Evolutionary conservation across 2,113 vertebrate genomes (phyloP), one percentile per base, ranked within the genome.

Genomic region (Malurus cyaneus): DNA sequence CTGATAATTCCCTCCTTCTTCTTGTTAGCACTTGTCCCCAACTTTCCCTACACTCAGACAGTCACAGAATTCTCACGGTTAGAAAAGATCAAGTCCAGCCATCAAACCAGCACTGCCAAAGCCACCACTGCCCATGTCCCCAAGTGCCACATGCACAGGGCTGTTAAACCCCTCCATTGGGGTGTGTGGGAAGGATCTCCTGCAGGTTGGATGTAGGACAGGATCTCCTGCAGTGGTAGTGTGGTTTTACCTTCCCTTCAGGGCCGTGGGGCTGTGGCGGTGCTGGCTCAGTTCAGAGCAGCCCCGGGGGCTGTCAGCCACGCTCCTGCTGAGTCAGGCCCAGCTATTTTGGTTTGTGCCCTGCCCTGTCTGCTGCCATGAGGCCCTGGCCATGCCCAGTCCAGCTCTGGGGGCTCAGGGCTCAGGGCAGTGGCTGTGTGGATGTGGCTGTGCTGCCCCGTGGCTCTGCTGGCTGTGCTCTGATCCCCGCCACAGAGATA

Each of bases 251-350:
- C 19, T 62, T 54, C 29, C 20, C 42, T 36, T 14, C 36, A 13
- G 4, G 9, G 2, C 8, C 0, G 0, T 18, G 2, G 1, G 29
- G 34, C 59, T 0, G 5, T 4, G 13, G 34, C 1, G 6, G 12
- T 24, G 36, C 25, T 5, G 16, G 73, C 9, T 16, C 32, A 8
- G 21, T 1, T 3, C 9, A 50, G 28, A 26, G 36, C 0, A 0
- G 29, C 2, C 5, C 17, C 1, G 56, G 78, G 78, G 64, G 61
- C 5, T 26, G 47, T 36, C 24, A 8, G 42, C 3, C 11, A 2
- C 1, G 14, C 34, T 62, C 56, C 54, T 8, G 13, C 2, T 0
- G 13, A 50, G 65, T 5, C 32, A 19, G 16, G 3, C 8, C 7
- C 15, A 2, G 60, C 29, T 84, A 8, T 52, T 64, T 64, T 60